Base-by-base conservation (phyloP, 2,113 vertebrate species). In the Fregata magnificens region DNA sequence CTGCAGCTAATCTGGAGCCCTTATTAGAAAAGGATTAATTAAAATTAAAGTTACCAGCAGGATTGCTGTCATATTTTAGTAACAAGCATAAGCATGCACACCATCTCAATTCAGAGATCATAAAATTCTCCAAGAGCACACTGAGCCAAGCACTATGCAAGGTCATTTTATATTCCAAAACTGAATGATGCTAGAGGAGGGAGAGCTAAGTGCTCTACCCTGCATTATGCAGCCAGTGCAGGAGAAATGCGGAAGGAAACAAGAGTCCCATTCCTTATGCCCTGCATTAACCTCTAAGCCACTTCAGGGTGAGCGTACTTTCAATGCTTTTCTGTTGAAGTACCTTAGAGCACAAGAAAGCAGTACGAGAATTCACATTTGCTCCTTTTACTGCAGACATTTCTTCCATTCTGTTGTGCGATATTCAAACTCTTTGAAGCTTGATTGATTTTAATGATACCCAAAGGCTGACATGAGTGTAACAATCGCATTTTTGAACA, bases 231-330 rank as follows among this genome's bases (percentile, higher is more conserved):
- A 71, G 91, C 28, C 72, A 82, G 36, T 0, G 22, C n/a, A 7
- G 56, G 28, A 62, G 42, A 49, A 82, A n/a, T 0, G 0, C 0
- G 0, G 62, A 26, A 2, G 29, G 66, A 12, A 49, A 13, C 1
- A 7, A 44, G 2, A 73, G 9, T 16, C 36, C 67, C 67, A 19
- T 6, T 47, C 49, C 52, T 42, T 8, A 28, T 7, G 34, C 36
- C 47, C 50, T 40, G 52, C n/a, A 15, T 21, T 50, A 55, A 40
- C 56, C 65, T 36, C 16, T 17, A 13, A 59, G 53, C 55, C 49
- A 17, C 69, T 29, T 2, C 40, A 63, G 71, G 58, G 14, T 1
- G 50, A 25, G 18, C 4, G 7, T 16, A 16, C 19, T 85, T 69
- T 17, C 55, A 49, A 0, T 22, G 56, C 38, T 58, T 25, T 42